These are phyloP conservation scores for Trichomycterus rosablanca DNA, from an alignment of 2,113 vertebrate species.

Conservation along the genomic window DNA sequence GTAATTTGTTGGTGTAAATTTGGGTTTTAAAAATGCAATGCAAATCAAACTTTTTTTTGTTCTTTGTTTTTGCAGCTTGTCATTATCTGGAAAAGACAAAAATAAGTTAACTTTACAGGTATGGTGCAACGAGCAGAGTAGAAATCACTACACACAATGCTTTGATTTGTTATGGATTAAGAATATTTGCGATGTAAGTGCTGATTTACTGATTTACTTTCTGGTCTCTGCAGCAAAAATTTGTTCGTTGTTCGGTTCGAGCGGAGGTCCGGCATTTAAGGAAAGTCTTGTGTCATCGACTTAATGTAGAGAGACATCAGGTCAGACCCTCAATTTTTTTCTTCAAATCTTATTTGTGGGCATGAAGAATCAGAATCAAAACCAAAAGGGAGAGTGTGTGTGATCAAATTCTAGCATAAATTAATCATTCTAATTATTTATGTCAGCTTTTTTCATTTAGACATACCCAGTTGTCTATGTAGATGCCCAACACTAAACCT, in stretches of 20 bases:
- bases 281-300: slow-evolving; percentile 84
- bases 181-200: neutral
- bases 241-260: slow-evolving; percentile 88
- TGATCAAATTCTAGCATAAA: too few relatives aligned
- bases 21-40: too few relatives aligned
- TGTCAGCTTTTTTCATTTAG: too few relatives aligned
- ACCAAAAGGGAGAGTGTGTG: too few relatives aligned
- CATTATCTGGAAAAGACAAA: slow-evolving; percentile 83
- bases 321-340: slow-evolving; percentile 57
- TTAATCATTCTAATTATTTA: too few relatives aligned
- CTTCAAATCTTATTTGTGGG: neutral
- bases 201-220: slow-evolving; percentile 14
- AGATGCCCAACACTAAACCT: too few relatives aligned
- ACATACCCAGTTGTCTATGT: too few relatives aligned
- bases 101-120: slow-evolving; percentile 85
- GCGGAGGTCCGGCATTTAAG: slow-evolving; percentile 89
- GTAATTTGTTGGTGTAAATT: too few relatives aligned
- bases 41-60: slow-evolving; percentile 1
- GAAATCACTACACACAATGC: neutral
- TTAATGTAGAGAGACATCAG: slow-evolving; percentile 83
- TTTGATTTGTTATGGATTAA: neutral
- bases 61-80: slow-evolving; percentile 64
- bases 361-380: neutral
- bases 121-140: too few relatives aligned
- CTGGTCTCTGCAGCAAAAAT: slow-evolving; percentile 79